Base-by-base conservation (phyloP, 1,140 invertebrate genomes). In the Apis cerana region DNA sequence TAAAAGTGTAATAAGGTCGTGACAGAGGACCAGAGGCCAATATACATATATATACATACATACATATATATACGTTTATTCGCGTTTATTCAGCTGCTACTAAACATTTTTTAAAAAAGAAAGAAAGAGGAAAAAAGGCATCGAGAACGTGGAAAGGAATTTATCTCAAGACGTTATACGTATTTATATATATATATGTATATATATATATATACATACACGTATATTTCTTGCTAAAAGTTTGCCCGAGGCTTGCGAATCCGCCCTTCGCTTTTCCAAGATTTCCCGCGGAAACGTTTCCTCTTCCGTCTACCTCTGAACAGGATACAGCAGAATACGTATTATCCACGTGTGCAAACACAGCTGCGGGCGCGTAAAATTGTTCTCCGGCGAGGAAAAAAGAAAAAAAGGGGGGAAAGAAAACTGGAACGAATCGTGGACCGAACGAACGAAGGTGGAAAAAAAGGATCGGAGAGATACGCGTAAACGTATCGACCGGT, bases 61-160 rank as follows among this genome's bases (percentile, higher is more conserved):
- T 5, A 52, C 2, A 33, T 33, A 33, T 33, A 33, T 33, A 33
- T 33, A 33, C 3, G 21, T 19, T n/a, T n/a, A n/a, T 54, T 15
- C 23, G 13, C 79, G 71, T 59, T 56, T 21, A 21, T 58, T 68
- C 58, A 50, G 67, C 23, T 54, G 50, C 64, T 87, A 74, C 80
- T 81, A 69, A 84, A 58, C 54, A 58, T 61, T 84, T 77, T 77
- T 74, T 54, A 43, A 43, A 43, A 1, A 43, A 43, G 5, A 7
- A 43, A 43, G 5, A 43, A 43, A 43, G 33, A 43, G 5, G 72
- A 80, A 71, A 54, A 62, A 50, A 80, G 77, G 72, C 61, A 80
- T 80, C 67, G 80, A 77, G 80, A 64, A 75, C 86, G 76, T 75
- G 71, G 52, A 70, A 59, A 27, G 56, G 80, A 86, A 86, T 86